phyloP scores from a whole-genome alignment of 2,888 invertebrate genomes.

The Atherix ibis region DNA sequence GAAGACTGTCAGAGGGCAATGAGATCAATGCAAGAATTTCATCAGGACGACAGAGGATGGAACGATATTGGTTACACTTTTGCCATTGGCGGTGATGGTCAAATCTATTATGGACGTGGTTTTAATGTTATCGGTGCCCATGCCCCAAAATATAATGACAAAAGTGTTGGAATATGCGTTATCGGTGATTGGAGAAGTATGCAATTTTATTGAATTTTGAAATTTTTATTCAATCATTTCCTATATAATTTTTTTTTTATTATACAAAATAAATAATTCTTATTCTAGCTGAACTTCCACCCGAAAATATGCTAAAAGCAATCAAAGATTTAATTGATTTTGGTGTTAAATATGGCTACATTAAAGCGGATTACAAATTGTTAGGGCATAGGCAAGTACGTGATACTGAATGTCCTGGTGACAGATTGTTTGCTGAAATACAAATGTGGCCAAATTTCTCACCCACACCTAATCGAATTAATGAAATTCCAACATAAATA shows the following conservation, averaged over 20 bases:
- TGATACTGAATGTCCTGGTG: conserved; percentile 53
- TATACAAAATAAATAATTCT: not conserved
- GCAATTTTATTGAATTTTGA: conserved; percentile 17
- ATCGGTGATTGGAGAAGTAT: conserved; percentile 59
- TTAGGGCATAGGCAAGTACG: conserved; percentile 47
- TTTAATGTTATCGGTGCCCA: conserved; percentile 57
- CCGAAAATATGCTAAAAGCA: conserved; percentile 40
- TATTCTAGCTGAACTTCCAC: conserved; percentile 40
- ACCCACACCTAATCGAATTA: conserved; percentile 20
- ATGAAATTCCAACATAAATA: too few relatives aligned
- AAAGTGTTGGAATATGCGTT: conserved; percentile 53
- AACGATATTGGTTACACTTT: conserved; percentile 59
- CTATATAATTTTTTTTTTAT: conserved; percentile 1
- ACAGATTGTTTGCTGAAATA: conserved; percentile 41
- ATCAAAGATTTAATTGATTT: conserved; percentile 42
- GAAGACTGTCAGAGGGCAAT: conserved; percentile 40
- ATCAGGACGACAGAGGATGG: conserved; percentile 43
- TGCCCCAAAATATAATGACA: conserved; percentile 47
- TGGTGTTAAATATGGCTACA: conserved; percentile 44
- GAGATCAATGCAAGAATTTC: conserved; percentile 49
- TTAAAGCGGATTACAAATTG: conserved; percentile 41
- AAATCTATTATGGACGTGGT: conserved; percentile 53
- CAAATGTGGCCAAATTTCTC: conserved; percentile 44
- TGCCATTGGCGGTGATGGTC: conserved; percentile 55
- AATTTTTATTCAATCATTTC: not conserved